phyloP scores from a whole-genome alignment of 1,140 invertebrate species.

The Coelopa frigida region DNA sequence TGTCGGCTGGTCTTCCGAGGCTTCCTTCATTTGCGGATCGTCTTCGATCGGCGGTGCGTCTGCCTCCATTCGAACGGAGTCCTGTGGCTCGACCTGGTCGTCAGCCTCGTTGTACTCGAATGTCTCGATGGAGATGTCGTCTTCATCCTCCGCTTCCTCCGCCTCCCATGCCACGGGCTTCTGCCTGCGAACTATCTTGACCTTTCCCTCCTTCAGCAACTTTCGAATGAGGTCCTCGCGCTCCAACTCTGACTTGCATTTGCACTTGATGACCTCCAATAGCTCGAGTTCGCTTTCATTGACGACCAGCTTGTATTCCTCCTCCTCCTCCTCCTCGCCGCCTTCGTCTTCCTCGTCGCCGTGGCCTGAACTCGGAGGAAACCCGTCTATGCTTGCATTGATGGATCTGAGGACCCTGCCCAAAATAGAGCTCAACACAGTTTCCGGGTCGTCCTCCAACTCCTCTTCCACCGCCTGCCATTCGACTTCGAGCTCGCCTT shows the following conservation, averaged over 20 bases:
- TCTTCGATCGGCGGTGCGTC: no score
- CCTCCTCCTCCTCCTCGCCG: background rate
- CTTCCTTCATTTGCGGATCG: no score
- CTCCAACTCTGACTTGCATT: background rate
- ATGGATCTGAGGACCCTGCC: no score
- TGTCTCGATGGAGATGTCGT: background rate
- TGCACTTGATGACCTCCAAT: no score
- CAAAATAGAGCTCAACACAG: no score
- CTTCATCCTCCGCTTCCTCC: background rate
- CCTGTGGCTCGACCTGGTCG: no score
- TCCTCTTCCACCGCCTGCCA: background rate
- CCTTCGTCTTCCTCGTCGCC: background rate
- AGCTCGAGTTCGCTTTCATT: conserved; percentile 2
- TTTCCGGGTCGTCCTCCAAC: background rate
- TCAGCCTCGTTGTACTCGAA: background rate
- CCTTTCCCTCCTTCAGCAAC: background rate
- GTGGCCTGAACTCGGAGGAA: no score
- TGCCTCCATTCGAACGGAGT: no score
- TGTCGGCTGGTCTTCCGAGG: no score
- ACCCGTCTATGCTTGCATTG: no score
- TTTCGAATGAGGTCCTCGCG: background rate
- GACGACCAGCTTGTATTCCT: background rate
- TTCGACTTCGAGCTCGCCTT: background rate
- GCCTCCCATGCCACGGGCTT: background rate
- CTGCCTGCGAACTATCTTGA: background rate